phyloP scores from a whole-genome alignment of 2,888 invertebrate genomes.

The Crossocerus cetratus region DNA sequence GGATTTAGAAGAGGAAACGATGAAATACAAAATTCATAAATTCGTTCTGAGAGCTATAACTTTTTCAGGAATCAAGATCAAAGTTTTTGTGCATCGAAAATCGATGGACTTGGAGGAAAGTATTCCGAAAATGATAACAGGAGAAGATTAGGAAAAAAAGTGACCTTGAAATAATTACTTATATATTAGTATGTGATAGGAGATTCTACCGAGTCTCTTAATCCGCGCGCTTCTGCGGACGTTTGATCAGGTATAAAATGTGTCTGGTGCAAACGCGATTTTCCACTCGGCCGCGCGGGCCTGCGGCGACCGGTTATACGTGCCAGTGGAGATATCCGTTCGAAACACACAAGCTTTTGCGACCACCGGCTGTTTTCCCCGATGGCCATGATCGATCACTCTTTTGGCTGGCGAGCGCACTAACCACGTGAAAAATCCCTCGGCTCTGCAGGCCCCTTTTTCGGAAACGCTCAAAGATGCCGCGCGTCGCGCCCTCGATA shows the following conservation, averaged over 20 bases:
- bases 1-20: too few relatives aligned
- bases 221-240: background rate
- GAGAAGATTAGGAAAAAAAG: too few relatives aligned
- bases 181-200: too few relatives aligned
- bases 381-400: conserved; percentile 26
- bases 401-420: conserved; percentile 13
- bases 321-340: background rate
- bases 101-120: too few relatives aligned
- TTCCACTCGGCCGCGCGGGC: background rate
- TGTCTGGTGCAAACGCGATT: conserved; percentile 3
- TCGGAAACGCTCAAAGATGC: conserved; percentile 6
- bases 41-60: too few relatives aligned
- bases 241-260: background rate
- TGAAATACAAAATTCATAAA: too few relatives aligned
- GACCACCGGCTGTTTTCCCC: conserved; percentile 13
- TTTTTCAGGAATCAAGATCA: too few relatives aligned
- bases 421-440: conserved; percentile 21
- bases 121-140: too few relatives aligned
- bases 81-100: too few relatives aligned
- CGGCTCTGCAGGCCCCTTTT: conserved; percentile 14
- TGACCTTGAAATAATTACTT: too few relatives aligned
- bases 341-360: too few relatives aligned
- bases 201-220: too few relatives aligned
- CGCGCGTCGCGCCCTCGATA: background rate
- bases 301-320: background rate